Percentiles rank a stretch among this genome's conserved stretches.
phyloP scores from a whole-genome alignment of 2,888 invertebrate species.

The Cephonodes hylas region DNA sequence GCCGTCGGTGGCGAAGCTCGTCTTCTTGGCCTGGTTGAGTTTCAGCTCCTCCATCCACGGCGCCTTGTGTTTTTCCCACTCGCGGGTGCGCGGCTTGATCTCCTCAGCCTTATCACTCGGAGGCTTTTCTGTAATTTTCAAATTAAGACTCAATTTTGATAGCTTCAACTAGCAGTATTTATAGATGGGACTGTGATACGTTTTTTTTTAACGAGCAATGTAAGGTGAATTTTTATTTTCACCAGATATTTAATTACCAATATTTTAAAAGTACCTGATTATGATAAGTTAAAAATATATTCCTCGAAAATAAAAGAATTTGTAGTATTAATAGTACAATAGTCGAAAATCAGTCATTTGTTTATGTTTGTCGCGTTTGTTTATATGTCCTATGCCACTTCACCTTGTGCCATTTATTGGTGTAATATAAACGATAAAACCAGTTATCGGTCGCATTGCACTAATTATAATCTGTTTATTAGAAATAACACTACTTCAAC shows the following conservation, averaged over 20 bases:
- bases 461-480: not conserved
- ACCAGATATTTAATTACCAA: no score
- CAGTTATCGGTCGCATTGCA: not conserved
- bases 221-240: no score
- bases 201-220: no score
- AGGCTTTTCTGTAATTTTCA: conserved; percentile 30
- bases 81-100: conserved; percentile 84
- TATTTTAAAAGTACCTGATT: no score
- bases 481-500: no score
- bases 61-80: conserved; percentile 87
- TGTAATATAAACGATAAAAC: not conserved
- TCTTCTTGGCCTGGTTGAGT: conserved; percentile 87
- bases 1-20: conserved; percentile 62
- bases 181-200: no score
- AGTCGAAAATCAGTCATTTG: not conserved
- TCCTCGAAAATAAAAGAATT: no score
- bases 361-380: not conserved
- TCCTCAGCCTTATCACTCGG: conserved; percentile 62
- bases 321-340: no score
- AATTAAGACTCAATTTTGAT: no score
- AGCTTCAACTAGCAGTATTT: no score
- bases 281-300: no score
- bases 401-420: not conserved
- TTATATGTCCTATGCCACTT: not conserved
- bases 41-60: conserved; percentile 93